phyloP scores from a whole-genome alignment of 37 sponge, comb jelly and placozoan genomes.

The Chondrosia reniformis region DNA sequence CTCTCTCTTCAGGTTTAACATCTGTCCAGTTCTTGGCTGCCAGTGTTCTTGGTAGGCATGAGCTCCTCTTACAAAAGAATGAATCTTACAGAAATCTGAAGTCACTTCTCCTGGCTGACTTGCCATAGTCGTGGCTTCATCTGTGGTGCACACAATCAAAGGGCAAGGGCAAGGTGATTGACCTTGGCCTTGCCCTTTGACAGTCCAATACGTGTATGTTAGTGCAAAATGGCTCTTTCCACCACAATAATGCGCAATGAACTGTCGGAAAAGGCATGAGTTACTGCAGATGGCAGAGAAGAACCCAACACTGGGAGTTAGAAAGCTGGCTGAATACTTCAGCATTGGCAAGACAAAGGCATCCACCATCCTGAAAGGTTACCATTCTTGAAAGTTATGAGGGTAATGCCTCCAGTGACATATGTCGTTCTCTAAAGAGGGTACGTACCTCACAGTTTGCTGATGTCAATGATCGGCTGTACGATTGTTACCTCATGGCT shows the following conservation, averaged over 20 bases:
- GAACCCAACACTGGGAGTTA: neutral
- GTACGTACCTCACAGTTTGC: slow-evolving; percentile 23
- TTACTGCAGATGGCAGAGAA: neutral
- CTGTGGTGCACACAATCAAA: too few relatives aligned
- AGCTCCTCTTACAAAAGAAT: slow-evolving; percentile 11
- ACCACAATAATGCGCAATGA: neutral
- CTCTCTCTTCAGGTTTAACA: slow-evolving; percentile 1
- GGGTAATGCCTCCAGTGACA: slow-evolving; percentile 21
- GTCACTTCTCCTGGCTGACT: neutral
- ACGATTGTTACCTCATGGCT: slow-evolving; percentile 42
- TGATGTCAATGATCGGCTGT: slow-evolving; percentile 33
- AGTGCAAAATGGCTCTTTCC: neutral
- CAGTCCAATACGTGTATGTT: neutral
- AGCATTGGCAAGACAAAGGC: neutral
- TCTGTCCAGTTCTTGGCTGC: neutral
- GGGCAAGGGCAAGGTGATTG: too few relatives aligned
- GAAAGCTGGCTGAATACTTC: neutral
- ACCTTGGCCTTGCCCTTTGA: neutral
- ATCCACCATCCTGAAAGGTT: slow-evolving; percentile 30
- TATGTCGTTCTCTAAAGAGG: neutral
- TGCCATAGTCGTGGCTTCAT: neutral
- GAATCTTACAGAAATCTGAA: neutral
- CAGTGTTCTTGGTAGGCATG: slow-evolving; percentile 5
- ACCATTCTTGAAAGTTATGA: slow-evolving; percentile 24
- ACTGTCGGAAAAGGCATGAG: neutral